phyloP scores from a whole-genome alignment of 1,140 invertebrate genomes.

The Penaeus vannamei region DNA sequence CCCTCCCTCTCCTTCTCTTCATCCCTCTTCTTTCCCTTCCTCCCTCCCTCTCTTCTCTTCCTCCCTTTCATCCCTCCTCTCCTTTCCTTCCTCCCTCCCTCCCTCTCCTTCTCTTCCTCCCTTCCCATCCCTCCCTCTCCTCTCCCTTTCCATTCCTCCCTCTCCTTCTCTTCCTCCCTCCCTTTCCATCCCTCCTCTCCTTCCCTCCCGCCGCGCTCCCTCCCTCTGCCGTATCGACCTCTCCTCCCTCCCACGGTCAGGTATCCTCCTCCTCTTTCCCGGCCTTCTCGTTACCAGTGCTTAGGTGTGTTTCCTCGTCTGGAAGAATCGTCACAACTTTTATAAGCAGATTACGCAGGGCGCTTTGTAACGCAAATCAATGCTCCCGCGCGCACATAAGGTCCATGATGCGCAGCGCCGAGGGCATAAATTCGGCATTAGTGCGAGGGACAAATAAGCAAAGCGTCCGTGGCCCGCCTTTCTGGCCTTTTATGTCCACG shows the following conservation, averaged over 20 bases:
- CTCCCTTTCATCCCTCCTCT: background rate
- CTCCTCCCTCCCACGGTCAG: background rate
- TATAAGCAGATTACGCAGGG: slow-evolving; percentile 53
- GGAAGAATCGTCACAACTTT: slow-evolving; percentile 55
- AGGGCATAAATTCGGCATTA: background rate
- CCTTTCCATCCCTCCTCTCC: slow-evolving; percentile 10
- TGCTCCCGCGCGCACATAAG: background rate
- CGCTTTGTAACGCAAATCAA: slow-evolving; percentile 35
- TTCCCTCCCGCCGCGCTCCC: background rate
- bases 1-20: background rate
- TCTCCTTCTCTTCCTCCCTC: slow-evolving; percentile 19
- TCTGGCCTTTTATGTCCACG: no score
- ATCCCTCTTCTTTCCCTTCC: background rate
- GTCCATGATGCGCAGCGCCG: no score
- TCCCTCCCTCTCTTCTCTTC: background rate
- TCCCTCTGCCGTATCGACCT: background rate
- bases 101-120: background rate
- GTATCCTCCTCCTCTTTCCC: background rate
- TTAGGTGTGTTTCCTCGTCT: slow-evolving; percentile 39
- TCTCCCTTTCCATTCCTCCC: background rate
- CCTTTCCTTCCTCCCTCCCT: background rate
- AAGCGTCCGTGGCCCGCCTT: background rate
- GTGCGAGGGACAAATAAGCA: background rate
- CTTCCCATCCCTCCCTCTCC: background rate
- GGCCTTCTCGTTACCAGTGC: slow-evolving; percentile 41